phyloP scores from a whole-genome alignment of 2,797 vertebrate genomes.

The Cirrhinus mrigala region DNA sequence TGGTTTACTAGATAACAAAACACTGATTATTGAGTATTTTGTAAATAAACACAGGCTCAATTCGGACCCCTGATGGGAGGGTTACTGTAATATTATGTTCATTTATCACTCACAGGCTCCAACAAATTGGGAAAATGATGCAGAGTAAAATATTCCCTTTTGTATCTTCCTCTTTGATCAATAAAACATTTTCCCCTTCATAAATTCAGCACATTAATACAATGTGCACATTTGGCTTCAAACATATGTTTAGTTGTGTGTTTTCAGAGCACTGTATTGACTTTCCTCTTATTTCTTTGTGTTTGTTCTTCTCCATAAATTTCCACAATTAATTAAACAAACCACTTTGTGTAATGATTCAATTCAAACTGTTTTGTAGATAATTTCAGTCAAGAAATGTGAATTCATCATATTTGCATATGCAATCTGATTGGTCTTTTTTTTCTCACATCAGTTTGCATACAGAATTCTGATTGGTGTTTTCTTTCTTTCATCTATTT shows the following conservation, averaged over 20 bases:
- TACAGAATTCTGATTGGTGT: background rate
- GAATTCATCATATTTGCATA: background rate
- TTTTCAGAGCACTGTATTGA: background rate
- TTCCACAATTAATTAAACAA: background rate
- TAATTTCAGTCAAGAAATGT: background rate
- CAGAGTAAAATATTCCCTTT: constrained; percentile 64
- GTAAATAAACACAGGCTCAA: background rate
- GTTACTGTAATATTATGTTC: background rate
- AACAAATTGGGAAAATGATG: constrained; percentile 51
- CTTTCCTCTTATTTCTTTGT: background rate
- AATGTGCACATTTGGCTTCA: constrained; percentile 29
- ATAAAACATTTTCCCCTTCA: constrained; percentile 64
- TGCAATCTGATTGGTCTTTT: background rate
- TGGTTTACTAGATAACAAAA: background rate
- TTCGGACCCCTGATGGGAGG: background rate
- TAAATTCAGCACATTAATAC: constrained; percentile 46
- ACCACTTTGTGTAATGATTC: background rate
- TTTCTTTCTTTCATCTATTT: background rate
- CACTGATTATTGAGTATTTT: background rate
- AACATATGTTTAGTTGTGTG: constrained; percentile 21
- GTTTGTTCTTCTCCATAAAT: background rate
- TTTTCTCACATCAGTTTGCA: background rate
- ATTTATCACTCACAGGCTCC: background rate
- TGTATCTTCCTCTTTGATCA: constrained; percentile 71
- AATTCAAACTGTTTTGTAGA: background rate